These are phyloP conservation scores for Drosophila pegasa DNA, from an alignment of 2,888 invertebrate genomes.

Conservation along the genomic window DNA sequence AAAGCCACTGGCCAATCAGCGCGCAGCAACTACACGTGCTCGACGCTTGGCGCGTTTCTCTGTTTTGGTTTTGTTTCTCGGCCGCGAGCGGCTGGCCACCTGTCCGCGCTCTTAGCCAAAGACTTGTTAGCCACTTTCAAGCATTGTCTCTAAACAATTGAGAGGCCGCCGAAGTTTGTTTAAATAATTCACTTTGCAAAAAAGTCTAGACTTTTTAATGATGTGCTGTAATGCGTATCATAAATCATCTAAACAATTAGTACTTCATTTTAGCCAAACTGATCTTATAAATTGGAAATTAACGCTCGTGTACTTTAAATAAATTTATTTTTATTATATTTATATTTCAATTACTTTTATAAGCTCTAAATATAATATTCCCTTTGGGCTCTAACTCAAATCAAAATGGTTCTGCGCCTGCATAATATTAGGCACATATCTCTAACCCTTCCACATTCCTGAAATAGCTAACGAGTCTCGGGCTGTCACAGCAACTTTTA, in stretches of 20 bases:
- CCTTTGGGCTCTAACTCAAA: constrained; percentile 17
- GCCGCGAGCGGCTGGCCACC: constrained; percentile 16
- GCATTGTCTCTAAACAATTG: constrained; percentile 23
- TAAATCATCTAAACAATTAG: constrained; percentile 19
- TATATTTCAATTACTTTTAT: not conserved
- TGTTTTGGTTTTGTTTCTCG: constrained; percentile 67
- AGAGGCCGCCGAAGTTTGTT: constrained; percentile 21
- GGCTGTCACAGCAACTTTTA: constrained; percentile 30
- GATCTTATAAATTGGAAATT: constrained; percentile 1
- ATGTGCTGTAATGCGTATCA: constrained; percentile 2
- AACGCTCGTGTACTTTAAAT: not conserved
- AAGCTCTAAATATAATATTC: not conserved
- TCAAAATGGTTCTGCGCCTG: constrained; percentile 18
- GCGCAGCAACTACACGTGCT: constrained; percentile 67
- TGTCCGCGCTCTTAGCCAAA: constrained; percentile 24
- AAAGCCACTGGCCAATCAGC: constrained; percentile 71
- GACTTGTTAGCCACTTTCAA: constrained; percentile 21
- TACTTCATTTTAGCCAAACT: not conserved
- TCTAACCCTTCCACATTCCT: constrained; percentile 22
- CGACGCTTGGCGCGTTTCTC: constrained; percentile 57
- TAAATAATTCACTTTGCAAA: constrained; percentile 28
- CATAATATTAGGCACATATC: not conserved
- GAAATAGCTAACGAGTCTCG: constrained; percentile 33
- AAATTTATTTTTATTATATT: not conserved
- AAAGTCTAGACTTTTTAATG: constrained; percentile 8